Evolutionary conservation across 2,797 vertebrate genomes (phyloP), one percentile per base, ranked within the genome.

Genomic region (Hyperoplus immaculatus): DNA sequence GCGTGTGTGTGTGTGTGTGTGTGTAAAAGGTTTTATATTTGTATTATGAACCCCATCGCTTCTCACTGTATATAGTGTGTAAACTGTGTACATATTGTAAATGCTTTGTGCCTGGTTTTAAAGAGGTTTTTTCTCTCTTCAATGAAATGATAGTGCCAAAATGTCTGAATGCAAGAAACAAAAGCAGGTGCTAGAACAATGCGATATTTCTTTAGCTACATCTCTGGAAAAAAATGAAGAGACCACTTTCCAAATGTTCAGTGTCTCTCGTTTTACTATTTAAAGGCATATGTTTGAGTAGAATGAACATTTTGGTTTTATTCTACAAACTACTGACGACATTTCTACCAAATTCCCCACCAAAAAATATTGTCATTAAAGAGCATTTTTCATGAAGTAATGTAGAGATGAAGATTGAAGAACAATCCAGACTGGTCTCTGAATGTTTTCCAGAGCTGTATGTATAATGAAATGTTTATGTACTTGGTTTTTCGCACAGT

Each of bases 121-220:
- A 80, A 64, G 66, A 75, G 70, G 78, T 59, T 83, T 72, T 86
- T 87, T 89, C 87, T 85, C 82, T 85, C 75, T 84, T 69, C 72
- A 75, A 71, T 64, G 4, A 67, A 56, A 74, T 2, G 79, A 87
- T 86, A 86, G 81, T 89, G 77, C 80, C 75, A 70, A 64, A 78
- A 77, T 2, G 66, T 74, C 18, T 1, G 21, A 82, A 77, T 79
- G 80, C 74, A 63, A 78, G 70, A 76, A 65, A 41, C 0, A 16
- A 78, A 67, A 71, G 68, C 43, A 67, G 83, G 79, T 88, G 82
- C 82, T 86, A 69, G 39, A 62, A 42, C 41, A 74, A 43, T 47
- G 77, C 74, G 65, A 73, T 63, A 43, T 62, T 73, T 78, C 67
- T 84, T 75, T 60, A 11, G 46, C 29, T 29, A 29, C 29, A 29